Evolutionary conservation across 2,113 vertebrate species (phyloP), one percentile per base, ranked within the genome.

Genomic region (Microcebus griseorufus): DNA sequence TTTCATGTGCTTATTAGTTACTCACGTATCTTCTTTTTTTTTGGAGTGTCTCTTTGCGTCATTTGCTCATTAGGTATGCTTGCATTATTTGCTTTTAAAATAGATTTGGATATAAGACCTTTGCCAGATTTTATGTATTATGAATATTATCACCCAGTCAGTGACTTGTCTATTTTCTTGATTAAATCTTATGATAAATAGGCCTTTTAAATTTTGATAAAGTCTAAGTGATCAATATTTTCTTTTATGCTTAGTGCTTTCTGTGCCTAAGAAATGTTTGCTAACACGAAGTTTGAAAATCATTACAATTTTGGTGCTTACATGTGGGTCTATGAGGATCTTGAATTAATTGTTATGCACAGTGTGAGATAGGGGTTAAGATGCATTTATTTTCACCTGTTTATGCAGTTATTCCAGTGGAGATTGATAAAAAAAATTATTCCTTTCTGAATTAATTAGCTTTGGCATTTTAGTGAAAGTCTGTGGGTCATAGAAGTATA

Each of bases 11-110:
- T 85, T 90, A 42, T 60, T 79, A 80, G 32, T 25, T 29, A 53
- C 42, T 9, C 70, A 42, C 5, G 5, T 39, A 6, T 37, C 42
- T 53, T 53, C 53, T 37, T n/a, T 13, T 39, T 83, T 42, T 80
- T 67, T 69, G 3, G 9, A 86, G 29, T 64, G 2, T 92, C 20
- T 64, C 0, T 82, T 53, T 67, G 17, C 67, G 2, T 76, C 16
- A 4, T 73, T 93, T 92, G 12, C 5, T 13, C 42, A 75, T 67
- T 51, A 83, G 17, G 6, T 89, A 8, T 48, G 23, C 92, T 94
- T 92, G 22, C 14, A 14, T 94, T 62, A 86, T 55, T 89, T 51
- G 3, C 81, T 86, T 94, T 93, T n/a, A 75, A 95, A 93, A 72
- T 60, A 70, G 11, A 67, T 87, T 82, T 76, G 51, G 23, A 45